These are phyloP conservation scores for Candoia aspera DNA, from an alignment of 2,113 vertebrate genomes.

Conservation along the genomic window DNA sequence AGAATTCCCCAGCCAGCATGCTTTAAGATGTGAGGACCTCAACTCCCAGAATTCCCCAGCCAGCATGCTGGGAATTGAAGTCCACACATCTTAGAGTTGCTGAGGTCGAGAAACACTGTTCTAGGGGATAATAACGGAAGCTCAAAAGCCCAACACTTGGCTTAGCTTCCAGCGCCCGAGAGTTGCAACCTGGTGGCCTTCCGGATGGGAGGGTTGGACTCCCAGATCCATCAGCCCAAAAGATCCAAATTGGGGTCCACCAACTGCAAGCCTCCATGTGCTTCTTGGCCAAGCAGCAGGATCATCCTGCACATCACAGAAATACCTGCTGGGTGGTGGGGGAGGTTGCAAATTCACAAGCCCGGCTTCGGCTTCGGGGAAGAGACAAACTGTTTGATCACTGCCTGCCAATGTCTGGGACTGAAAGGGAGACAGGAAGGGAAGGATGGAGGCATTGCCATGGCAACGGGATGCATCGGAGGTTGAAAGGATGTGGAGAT, in stretches of 20 bases:
- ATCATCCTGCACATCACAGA: no score
- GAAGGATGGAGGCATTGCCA: conserved; percentile 1
- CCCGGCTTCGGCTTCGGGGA: neutral
- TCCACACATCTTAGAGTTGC: neutral
- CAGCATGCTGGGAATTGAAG: neutral
- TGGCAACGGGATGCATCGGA: conserved; percentile 13
- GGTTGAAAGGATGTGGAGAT: conserved; percentile 3
- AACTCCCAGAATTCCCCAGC: neutral
- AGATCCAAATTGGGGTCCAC: neutral
- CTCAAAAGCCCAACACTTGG: neutral
- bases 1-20: no score
- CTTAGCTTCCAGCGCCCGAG: neutral
- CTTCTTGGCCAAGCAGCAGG: neutral
- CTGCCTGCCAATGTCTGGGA: neutral
- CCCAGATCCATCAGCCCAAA: neutral
- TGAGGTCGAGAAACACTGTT: neutral
- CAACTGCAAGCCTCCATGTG: neutral
- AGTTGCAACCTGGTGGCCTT: neutral
- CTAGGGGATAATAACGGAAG: neutral
- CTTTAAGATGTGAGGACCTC: neutral
- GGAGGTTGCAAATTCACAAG: neutral
- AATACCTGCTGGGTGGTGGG: neutral
- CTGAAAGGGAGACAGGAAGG: neutral
- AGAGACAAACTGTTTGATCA: neutral
- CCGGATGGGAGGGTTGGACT: neutral